These are phyloP conservation scores for Leucophenga varia DNA, from an alignment of 1,140 invertebrate species.

Conservation along the genomic window DNA sequence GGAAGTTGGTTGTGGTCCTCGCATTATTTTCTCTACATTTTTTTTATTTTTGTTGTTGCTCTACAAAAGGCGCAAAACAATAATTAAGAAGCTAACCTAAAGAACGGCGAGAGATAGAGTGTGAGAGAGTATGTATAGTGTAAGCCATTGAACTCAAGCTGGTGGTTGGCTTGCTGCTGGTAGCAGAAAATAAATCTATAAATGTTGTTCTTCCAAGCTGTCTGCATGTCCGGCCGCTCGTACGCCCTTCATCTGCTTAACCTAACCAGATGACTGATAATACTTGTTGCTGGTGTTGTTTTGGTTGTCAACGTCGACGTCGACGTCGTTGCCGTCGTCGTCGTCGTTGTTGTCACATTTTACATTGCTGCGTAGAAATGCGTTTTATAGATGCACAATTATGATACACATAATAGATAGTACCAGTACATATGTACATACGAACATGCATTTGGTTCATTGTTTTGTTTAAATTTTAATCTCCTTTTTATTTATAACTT, in stretches of 20 bases:
- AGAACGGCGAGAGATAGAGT: no score
- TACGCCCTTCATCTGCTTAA: constrained; percentile 10
- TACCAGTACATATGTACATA: constrained; percentile 8
- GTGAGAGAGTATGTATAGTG: no score
- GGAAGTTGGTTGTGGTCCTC: no score
- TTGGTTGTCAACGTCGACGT: constrained; percentile 2
- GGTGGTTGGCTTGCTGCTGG: no score
- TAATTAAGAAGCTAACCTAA: constrained; percentile 9
- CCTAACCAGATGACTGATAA: constrained; percentile 13
- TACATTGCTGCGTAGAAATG: constrained; percentile 11
- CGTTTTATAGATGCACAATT: constrained; percentile 32
- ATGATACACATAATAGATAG: constrained; percentile 39
- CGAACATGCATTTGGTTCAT: constrained; percentile 17
- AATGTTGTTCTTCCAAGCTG: constrained; percentile 7
- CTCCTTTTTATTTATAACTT: not conserved
- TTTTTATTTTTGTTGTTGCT: no score
- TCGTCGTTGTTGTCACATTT: constrained; percentile 7
- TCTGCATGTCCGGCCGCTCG: constrained; percentile 4
- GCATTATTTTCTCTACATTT: no score
- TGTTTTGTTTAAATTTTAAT: not conserved
- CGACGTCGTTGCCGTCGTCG: no score
- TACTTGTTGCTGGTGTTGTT: constrained; percentile 12
- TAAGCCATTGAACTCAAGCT: no score
- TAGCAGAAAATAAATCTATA: no score
- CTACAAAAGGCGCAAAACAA: not conserved